Conservation (phyloP, 2,888 invertebrate genomes). For the Plagodis dolabraria region DNA sequence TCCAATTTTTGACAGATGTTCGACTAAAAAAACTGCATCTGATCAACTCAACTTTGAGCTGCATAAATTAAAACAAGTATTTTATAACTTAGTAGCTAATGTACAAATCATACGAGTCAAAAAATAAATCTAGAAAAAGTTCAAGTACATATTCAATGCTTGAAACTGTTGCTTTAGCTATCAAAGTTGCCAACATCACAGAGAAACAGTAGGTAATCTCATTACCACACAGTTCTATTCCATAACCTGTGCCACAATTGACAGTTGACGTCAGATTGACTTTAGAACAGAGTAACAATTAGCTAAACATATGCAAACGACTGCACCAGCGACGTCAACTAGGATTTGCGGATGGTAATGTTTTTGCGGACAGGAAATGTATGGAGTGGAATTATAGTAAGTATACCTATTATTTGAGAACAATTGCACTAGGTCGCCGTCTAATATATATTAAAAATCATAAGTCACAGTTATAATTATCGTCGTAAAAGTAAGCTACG, state of each 20-base stretch:
- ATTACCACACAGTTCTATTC: not conserved
- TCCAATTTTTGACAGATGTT: no score
- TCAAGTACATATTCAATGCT: not conserved
- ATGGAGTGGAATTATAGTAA: conserved; percentile 18
- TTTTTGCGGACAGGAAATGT: conserved; percentile 26
- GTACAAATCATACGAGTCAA: no score
- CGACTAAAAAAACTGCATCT: no score
- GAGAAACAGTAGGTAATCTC: not conserved
- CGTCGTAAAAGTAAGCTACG: no score
- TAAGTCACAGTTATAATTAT: no score
- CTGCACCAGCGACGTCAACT: conserved; percentile 48
- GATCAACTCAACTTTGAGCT: no score
- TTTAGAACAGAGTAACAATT: conserved; percentile 46
- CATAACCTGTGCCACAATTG: conserved; percentile 1
- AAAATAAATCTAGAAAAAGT: not conserved
- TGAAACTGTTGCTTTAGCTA: not conserved
- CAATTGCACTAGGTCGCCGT: not conserved
- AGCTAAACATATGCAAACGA: conserved; percentile 58
- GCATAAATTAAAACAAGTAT: no score
- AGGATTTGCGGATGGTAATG: conserved; percentile 54
- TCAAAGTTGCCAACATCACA: conserved; percentile 1
- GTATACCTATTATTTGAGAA: not conserved
- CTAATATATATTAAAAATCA: no score
- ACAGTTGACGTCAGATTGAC: conserved; percentile 26
- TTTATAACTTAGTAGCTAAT: no score